Conservation (phyloP, 2,888 invertebrate species). For the Terebella lapidaria region DNA sequence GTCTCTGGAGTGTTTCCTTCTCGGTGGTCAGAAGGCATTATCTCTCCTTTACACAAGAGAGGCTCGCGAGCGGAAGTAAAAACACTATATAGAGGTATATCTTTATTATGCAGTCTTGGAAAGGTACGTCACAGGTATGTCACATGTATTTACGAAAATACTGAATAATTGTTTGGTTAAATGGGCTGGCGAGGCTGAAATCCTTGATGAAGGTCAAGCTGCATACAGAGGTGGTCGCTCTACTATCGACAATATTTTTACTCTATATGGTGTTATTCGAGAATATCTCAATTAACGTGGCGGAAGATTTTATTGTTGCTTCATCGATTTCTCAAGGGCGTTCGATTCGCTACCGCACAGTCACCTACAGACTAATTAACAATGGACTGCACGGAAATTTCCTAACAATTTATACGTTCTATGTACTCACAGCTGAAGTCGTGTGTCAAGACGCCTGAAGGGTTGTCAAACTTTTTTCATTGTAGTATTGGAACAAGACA, state of each 20-base stretch:
- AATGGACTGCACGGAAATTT: background rate
- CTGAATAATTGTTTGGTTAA: background rate
- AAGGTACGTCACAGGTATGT: too few relatives aligned
- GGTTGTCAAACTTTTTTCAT: background rate
- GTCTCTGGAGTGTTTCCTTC: background rate
- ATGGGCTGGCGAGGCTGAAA: background rate
- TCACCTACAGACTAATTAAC: background rate
- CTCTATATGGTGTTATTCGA: background rate
- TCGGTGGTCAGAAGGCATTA: too few relatives aligned
- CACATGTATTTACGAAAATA: background rate
- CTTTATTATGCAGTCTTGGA: background rate
- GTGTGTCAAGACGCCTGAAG: background rate
- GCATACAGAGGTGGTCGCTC: background rate
- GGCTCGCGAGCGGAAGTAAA: too few relatives aligned
- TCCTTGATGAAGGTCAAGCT: background rate
- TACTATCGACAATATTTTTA: background rate
- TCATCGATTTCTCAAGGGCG: background rate
- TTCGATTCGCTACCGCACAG: background rate
- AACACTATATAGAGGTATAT: background rate
- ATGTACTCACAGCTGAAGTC: background rate
- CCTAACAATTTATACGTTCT: background rate
- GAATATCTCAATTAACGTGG: background rate
- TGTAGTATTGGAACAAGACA: conserved; percentile 1
- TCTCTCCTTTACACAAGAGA: too few relatives aligned
- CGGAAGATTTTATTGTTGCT: background rate